Conservation (phyloP, 2,113 vertebrate species). For the Myrmecobius fasciatus region DNA sequence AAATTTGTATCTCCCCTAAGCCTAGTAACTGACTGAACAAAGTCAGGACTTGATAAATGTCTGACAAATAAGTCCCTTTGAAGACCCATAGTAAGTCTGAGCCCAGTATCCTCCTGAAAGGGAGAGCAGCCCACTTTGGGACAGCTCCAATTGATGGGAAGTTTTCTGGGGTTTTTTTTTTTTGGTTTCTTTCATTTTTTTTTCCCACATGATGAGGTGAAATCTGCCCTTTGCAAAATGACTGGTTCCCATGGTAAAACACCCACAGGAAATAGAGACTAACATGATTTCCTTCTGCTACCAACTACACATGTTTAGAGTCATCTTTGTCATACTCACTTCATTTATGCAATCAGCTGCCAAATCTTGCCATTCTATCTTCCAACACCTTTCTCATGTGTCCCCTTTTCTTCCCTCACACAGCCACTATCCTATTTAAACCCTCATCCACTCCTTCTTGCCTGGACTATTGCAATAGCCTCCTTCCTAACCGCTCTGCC, state of each 20-base stretch:
- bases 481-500: not conserved
- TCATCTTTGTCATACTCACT: not conserved
- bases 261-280: not conserved
- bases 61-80: too few relatives aligned
- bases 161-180: not conserved
- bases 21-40: too few relatives aligned
- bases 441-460: too few relatives aligned
- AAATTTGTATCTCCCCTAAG: not conserved
- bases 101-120: too few relatives aligned
- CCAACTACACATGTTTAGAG: not conserved
- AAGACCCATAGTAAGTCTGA: too few relatives aligned
- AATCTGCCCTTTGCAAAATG: not conserved
- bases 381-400: not conserved
- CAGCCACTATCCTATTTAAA: not conserved
- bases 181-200: not conserved
- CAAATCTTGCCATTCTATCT: not conserved
- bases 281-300: not conserved
- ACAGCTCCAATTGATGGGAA: not conserved
- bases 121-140: not conserved
- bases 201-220: not conserved
- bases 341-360: not conserved
- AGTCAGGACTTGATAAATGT: too few relatives aligned
- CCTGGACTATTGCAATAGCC: not conserved
- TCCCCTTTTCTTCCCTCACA: not conserved
- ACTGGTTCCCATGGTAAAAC: not conserved